Evolutionary conservation across 2,797 vertebrate species (phyloP), one percentile per base, ranked within the genome.

Genomic region (Phoebastria nigripes): DNA sequence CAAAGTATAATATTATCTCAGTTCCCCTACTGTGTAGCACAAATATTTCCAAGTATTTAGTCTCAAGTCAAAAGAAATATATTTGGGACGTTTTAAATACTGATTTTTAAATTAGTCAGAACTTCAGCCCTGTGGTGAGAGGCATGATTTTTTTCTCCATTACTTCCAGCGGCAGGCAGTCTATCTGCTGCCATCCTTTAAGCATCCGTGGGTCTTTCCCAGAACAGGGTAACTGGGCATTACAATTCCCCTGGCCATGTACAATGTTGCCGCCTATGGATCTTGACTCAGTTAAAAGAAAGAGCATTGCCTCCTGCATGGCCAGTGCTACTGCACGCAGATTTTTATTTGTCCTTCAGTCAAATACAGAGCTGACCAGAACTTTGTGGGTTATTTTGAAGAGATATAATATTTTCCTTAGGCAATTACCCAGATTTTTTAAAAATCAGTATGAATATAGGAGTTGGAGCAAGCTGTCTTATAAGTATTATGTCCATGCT

Each of bases 31-130:
- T 58, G 33, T 2, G 35, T 77, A 80, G 24, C 56, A 83, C 35
- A 94, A 90, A 61, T 42, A 78, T 71, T 91, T 90, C 63, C 39
- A 84, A 87, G 28, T 65, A 69, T 94, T 95, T 76, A 49, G 39
- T 79, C 70, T 87, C 35, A 42, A 58, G 33, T 66, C 31, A 63
- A 67, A 91, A 56, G 10, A 91, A 91, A 55, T 26, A 4, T 56
- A 42, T 56, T 87, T 67, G 59, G 12, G 29, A 6, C 12, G 2
- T 77, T 89, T 87, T 44, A 62, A 67, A 46, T 41, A 67, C 15
- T 28, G 46, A 37, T 73, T 90, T 95, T 91, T 63, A 31, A 59
- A 47, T 61, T 29, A 59, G 17, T 73, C 65, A 79, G 37, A 77
- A 54, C 35, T 83, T 92, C 42, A 87, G 19, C 15, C 29, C 44